phyloP scores from a whole-genome alignment of 2,113 vertebrate genomes.

The Carollia perspicillata region DNA sequence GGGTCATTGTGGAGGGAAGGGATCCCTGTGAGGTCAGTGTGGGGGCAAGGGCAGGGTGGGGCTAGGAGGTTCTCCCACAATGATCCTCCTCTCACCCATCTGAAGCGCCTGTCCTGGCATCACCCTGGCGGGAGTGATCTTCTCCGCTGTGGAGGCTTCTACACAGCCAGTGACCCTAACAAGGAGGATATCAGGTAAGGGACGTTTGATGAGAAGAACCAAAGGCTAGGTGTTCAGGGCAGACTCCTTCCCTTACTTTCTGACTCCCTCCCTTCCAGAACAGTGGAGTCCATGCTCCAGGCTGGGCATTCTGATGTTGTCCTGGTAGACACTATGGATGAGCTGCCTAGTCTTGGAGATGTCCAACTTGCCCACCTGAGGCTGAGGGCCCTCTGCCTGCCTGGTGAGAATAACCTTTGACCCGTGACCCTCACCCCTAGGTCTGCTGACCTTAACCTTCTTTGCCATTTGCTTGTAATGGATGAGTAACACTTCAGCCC shows the following conservation, averaged over 20 bases:
- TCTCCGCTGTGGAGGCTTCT: slow-evolving; percentile 90
- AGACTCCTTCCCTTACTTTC: neutral
- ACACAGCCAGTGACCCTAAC: slow-evolving; percentile 91
- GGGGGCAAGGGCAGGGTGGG: neutral
- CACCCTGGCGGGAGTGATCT: slow-evolving; percentile 91
- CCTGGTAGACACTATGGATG: slow-evolving; percentile 85
- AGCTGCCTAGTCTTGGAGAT: slow-evolving; percentile 88
- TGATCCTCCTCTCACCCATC: neutral
- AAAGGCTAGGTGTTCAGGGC: neutral
- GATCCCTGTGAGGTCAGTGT: neutral
- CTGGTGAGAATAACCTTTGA: slow-evolving; percentile 82
- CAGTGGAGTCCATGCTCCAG: slow-evolving; percentile 90
- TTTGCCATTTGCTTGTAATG: neutral
- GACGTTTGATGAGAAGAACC: neutral
- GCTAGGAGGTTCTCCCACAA: neutral
- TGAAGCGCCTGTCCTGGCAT: slow-evolving; percentile 92
- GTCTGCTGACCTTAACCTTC: neutral
- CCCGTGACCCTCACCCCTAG: neutral
- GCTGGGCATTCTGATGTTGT: slow-evolving; percentile 89
- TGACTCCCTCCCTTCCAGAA: slow-evolving; percentile 73
- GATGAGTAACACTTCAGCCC: neutral
- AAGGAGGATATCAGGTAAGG: slow-evolving; percentile 92
- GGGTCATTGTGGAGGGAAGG: neutral
- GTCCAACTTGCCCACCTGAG: slow-evolving; percentile 89
- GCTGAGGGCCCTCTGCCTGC: slow-evolving; percentile 88